Base-by-base conservation (phyloP, 2,797 vertebrate genomes). In the Rhodeus uyekii region DNA sequence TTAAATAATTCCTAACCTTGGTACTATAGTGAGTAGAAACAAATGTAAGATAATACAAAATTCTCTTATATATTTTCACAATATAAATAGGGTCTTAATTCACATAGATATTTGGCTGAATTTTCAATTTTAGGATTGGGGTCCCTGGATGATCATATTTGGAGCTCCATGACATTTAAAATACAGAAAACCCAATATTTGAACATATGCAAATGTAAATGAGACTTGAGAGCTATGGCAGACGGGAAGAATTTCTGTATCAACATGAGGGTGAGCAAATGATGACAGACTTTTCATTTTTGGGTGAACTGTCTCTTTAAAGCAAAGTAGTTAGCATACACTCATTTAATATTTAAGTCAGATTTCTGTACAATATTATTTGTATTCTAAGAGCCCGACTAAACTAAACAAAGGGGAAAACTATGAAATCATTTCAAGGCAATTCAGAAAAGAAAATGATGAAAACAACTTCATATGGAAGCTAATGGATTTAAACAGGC, bases 351-450 rank as follows among this genome's bases (percentile, higher is more conserved):
- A 46, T 44, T 18, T 29, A 5, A 69, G 29, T 69, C 16, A 46
- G 29, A 50, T 19, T 58, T 12, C 16, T 29, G 12, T 64, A 24
- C 13, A 42, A n/a, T 58, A 27, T 73, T 24, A 2, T 24, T 55
- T 74, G 16, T 39, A 58, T 18, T 19, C 50, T 38, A 39, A 58
- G 14, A 9, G 34, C 38, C 22, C 14, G 27, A 58, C 22, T 10
- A 74, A 58, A 75, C 50, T 39, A 3, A 67, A 46, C 42, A 78
- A n/a, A 50, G 38, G 4, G 10, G 14, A 64, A 78, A 64, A 73
- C 24, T 10, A n/a, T 68, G 24, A 36, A 48, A 68, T 61, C 2
- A n/a, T 61, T 63, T 39, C 9, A 73, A 75, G 22, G 4, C 1
- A 69, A 32, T 36, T 73, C 10, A 58, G n/a, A 36, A 44, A 42